These are phyloP conservation scores for Morpho deidamia DNA, from an alignment of 2,888 invertebrate species.

Conservation along the genomic window DNA sequence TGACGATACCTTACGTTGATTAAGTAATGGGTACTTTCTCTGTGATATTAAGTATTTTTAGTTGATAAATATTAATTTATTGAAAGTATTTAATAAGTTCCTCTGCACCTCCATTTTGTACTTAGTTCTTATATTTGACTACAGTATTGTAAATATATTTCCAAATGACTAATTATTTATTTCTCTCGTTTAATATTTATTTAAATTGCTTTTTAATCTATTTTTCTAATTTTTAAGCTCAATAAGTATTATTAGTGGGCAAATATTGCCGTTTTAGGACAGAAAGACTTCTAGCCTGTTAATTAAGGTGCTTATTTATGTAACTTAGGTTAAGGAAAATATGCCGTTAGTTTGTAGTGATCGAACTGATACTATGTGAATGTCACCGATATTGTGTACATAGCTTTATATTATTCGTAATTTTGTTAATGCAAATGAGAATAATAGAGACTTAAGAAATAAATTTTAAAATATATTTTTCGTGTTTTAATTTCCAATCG, in stretches of 20 bases:
- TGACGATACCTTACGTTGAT: conserved; percentile 70
- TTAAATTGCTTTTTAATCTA: conserved; percentile 19
- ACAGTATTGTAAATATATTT: conserved; percentile 17
- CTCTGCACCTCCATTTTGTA: conserved; percentile 22
- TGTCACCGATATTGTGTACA: conserved; percentile 28
- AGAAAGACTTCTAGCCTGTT: conserved; percentile 68
- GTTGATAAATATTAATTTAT: conserved; percentile 71
- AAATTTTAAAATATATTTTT: conserved; percentile 31
- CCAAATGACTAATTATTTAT: conserved; percentile 18
- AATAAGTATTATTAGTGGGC: conserved; percentile 61
- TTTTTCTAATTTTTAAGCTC: conserved; percentile 36
- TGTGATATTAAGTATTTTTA: conserved; percentile 78
- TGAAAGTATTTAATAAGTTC: conserved; percentile 66
- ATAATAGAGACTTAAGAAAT: conserved; percentile 51
- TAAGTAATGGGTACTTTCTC: conserved; percentile 77
- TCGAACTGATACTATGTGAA: conserved; percentile 54
- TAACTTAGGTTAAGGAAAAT: conserved; percentile 42
- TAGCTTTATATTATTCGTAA: conserved; percentile 23
- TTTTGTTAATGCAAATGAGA: conserved; percentile 48
- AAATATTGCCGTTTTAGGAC: conserved; percentile 56
- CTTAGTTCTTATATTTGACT: conserved; percentile 10
- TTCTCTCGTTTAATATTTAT: conserved; percentile 22
- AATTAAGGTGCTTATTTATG: conserved; percentile 64
- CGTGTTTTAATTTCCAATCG: conserved; percentile 28
- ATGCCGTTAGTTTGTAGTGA: conserved; percentile 58